Base-by-base conservation (phyloP, 2,797 vertebrate genomes). In the Tauraco hartlaubi region DNA sequence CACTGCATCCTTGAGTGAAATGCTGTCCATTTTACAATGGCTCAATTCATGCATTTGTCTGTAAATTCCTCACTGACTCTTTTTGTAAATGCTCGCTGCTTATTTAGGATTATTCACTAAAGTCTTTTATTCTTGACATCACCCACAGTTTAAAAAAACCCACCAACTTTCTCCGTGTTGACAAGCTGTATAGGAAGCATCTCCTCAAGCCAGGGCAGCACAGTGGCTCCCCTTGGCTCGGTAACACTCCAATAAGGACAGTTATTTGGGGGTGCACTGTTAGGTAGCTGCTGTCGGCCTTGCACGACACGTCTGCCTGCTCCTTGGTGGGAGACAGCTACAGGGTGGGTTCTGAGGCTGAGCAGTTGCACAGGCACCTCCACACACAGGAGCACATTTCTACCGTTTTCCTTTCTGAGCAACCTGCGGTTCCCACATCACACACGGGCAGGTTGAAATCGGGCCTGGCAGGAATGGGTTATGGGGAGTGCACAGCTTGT, bases 391-490 rank as follows among this genome's bases (percentile, higher is more conserved):
- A 14, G 7, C 72, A 64, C 15, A 4, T 55, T 61, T 41, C 63
- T 69, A 23, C 43, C 35, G 26, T 69, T 63, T 4, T n/a, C 51
- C 20, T 73, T 43, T 46, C 64, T 11, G 54, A n/a, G 31, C 0
- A 0, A 21, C 46, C 41, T 28, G 49, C 1, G 2, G 44, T 29
- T 76, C 54, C 39, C 23, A 20, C 46, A 49, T 33, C 76, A n/a
- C 14, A 25, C 44, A 12, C 0, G 4, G 56, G 41, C 31, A 23
- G 66, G 63, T 2, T 49, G 41, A 46, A 44, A 29, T 51, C 3
- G 1, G 56, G 21, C 48, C 72, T 0, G 0, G 28, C 37, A 69
- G 52, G 52, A 82, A 55, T 0, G 2, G 2, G 3, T 55, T 51
- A 61, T 22, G 31, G 37, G 58, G 22, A 51, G 48, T 1, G 5